Percentiles rank a stretch among this genome's conserved stretches.
These are phyloP conservation scores for Junco hyemalis DNA, from an alignment of 2,113 vertebrate species.

Conservation along the genomic window DNA sequence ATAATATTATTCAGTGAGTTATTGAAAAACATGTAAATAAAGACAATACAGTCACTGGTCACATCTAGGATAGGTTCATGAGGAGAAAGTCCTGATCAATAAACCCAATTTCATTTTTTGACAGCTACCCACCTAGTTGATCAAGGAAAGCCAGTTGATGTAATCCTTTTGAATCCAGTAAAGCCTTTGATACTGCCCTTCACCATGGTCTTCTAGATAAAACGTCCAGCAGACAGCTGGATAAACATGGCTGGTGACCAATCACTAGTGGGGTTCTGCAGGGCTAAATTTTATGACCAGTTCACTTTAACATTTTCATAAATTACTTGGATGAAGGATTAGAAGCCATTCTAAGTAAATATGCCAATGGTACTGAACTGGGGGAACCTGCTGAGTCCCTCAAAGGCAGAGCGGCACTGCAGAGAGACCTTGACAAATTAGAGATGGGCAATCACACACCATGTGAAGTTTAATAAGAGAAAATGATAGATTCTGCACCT, in stretches of 20 bases:
- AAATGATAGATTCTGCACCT: background rate
- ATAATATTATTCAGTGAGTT: background rate
- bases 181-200: background rate
- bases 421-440: background rate
- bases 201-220: background rate
- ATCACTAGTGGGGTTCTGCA: background rate
- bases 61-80: background rate
- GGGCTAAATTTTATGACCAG: background rate
- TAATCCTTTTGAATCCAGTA: background rate
- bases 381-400: background rate
- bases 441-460: background rate
- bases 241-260: rapidly evolving
- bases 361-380: background rate
- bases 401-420: rapidly evolving
- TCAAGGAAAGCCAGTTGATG: background rate
- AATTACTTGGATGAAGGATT: background rate
- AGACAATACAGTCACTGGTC: background rate
- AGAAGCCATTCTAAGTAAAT: background rate
- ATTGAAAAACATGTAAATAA: background rate
- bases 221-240: background rate
- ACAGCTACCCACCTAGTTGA: background rate
- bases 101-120: background rate
- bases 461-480: background rate
- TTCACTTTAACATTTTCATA: background rate
- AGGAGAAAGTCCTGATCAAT: background rate